Evolutionary conservation across 2,888 invertebrate species (phyloP).

Genomic region (Oscheius sp.): DNA sequence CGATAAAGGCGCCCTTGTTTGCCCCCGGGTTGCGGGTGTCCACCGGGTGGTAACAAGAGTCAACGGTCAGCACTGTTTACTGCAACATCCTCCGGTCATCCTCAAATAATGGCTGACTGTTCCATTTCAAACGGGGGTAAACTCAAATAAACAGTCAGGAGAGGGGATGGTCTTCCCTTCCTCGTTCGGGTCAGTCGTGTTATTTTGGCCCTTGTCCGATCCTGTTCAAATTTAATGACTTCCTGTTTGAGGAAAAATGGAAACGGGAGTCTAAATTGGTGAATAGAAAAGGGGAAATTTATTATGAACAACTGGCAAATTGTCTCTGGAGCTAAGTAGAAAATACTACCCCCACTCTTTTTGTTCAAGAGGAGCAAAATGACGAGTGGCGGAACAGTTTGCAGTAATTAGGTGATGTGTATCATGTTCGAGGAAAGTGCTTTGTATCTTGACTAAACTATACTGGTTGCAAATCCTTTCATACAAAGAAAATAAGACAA

Average conservation of each 20-base stretch:
- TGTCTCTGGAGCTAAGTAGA: neutral
- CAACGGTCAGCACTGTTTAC: slow-evolving; percentile 17
- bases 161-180: slow-evolving; percentile 10
- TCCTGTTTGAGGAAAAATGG: neutral
- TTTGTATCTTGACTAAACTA: neutral
- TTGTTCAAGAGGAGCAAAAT: neutral
- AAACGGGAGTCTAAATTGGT: no score
- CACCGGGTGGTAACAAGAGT: neutral
- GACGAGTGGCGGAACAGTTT: neutral
- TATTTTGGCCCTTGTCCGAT: neutral
- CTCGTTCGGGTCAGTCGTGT: slow-evolving; percentile 24
- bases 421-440: neutral
- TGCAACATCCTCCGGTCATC: slow-evolving; percentile 13
- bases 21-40: no score
- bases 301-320: no score
- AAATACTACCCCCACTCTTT: neutral
- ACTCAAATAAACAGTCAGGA: slow-evolving; percentile 9
- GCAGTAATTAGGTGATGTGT: neutral
- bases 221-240: neutral
- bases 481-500: neutral
- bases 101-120: neutral
- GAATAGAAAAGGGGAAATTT: no score
- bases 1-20: neutral
- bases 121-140: neutral
- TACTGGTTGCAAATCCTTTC: neutral